A percentile compares a stretch with the other conserved stretches of the same genome.
Evolutionary conservation across 2,888 invertebrate genomes (phyloP).

Genomic region (Plebejus anna): DNA sequence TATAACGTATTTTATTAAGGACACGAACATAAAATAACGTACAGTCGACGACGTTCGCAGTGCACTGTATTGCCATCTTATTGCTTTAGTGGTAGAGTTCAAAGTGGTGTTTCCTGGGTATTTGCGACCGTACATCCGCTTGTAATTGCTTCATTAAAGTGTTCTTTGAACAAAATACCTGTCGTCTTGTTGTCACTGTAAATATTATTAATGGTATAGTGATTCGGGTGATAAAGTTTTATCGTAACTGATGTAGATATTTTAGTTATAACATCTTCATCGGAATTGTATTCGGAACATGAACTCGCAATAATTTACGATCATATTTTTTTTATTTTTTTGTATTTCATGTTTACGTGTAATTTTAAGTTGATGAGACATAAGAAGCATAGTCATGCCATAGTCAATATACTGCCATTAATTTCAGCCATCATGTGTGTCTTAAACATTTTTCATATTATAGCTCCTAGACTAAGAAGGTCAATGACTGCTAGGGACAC

Average conservation of each 20-base stretch:
- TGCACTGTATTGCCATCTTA: not conserved
- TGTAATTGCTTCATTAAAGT: conserved; percentile 21
- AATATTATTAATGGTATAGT: not conserved
- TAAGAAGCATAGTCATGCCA: too few species aligned
- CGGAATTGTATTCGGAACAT: not conserved
- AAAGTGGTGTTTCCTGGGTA: not conserved
- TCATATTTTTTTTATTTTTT: not conserved
- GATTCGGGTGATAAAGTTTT: not conserved
- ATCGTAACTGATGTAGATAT: not conserved
- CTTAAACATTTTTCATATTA: too few species aligned
- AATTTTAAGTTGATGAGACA: too few species aligned
- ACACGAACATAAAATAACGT: conserved; percentile 17
- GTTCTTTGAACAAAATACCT: not conserved
- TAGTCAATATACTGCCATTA: too few species aligned
- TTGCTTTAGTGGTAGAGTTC: not conserved
- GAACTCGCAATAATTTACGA: not conserved
- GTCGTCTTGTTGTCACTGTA: not conserved
- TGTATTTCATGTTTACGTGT: too few species aligned
- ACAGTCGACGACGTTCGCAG: not conserved
- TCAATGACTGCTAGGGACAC: too few species aligned
- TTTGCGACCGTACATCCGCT: not conserved
- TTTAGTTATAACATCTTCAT: not conserved
- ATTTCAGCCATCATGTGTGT: too few species aligned
- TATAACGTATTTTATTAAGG: conserved; percentile 24
- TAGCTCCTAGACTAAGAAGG: too few species aligned